Conservation (phyloP, 2,888 invertebrate species). For the Dugesia japonica region DNA sequence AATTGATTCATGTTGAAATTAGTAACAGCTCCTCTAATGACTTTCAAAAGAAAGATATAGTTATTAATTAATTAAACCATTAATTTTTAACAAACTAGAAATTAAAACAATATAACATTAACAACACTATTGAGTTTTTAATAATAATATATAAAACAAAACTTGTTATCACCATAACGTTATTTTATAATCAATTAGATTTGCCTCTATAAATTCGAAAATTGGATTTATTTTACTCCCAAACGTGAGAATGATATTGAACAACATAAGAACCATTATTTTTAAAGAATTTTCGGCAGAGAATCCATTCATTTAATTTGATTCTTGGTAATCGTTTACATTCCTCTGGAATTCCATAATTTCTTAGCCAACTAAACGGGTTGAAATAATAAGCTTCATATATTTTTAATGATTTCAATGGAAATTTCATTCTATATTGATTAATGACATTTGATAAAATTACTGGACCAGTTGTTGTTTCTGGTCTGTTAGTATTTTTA, state of each 20-base stretch:
- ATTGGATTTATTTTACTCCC: constrained; percentile 20
- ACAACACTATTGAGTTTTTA: too few species aligned
- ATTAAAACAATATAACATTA: too few species aligned
- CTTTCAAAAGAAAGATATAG: too few species aligned
- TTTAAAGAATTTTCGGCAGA: neutral
- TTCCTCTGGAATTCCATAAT: neutral
- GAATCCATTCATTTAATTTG: neutral
- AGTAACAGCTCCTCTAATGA: too few species aligned
- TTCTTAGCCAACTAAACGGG: constrained; percentile 28
- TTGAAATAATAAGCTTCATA: constrained; percentile 26
- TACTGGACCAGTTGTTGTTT: constrained; percentile 24
- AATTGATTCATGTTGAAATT: too few species aligned
- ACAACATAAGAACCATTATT: constrained; percentile 24
- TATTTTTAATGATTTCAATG: constrained; percentile 12
- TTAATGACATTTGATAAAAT: neutral
- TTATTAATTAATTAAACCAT: too few species aligned
- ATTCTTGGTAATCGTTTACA: neutral
- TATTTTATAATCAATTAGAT: too few species aligned
- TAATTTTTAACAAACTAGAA: too few species aligned
- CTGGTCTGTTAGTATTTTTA: neutral
- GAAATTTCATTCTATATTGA: neutral
- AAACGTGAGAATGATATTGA: constrained; percentile 29
- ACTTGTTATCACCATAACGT: too few species aligned
- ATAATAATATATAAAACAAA: too few species aligned
- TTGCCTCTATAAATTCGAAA: too few species aligned